These are phyloP conservation scores for Chamaetylas fuelleborni DNA, from an alignment of 2,113 vertebrate species.

Conservation along the genomic window DNA sequence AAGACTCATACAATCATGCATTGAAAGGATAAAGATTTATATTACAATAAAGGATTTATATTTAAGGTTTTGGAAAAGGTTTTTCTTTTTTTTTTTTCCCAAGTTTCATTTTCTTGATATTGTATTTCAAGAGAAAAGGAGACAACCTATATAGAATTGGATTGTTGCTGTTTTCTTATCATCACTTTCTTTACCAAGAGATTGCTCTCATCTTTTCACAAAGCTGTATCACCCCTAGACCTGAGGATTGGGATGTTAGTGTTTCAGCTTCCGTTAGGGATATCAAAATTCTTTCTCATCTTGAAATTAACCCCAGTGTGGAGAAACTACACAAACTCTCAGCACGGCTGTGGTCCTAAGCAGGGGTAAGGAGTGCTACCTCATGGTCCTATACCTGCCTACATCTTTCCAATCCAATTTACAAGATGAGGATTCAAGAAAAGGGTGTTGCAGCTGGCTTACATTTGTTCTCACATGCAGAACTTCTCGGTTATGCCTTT, in stretches of 20 bases:
- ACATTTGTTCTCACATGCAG: not conserved
- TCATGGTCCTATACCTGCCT: not conserved
- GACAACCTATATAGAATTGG: conserved; percentile 43
- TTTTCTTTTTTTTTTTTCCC: not conserved
- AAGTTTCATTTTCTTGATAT: conserved; percentile 57
- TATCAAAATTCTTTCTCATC: conserved; percentile 31
- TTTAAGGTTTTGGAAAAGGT: conserved; percentile 27
- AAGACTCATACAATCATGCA: conserved; percentile 20
- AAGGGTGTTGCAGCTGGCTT: not conserved
- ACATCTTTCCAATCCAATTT: not conserved
- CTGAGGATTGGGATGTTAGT: conserved; percentile 10
- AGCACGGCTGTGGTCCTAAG: not conserved
- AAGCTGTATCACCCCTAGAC: conserved; percentile 40
- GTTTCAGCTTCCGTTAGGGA: not conserved
- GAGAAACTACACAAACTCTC: not conserved
- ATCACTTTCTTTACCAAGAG: conserved; percentile 37
- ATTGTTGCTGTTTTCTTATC: conserved; percentile 60
- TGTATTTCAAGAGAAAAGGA: conserved; percentile 60
- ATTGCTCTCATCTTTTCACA: conserved; percentile 66
- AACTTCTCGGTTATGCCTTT: not conserved
- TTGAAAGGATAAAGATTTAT: conserved; percentile 64
- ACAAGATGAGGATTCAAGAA: not conserved
- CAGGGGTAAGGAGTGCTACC: not conserved
- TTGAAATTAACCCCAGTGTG: conserved; percentile 22
- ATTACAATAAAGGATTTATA: conserved; percentile 67